phyloP scores from a whole-genome alignment of 23 tunicate species.

The Clavelina lepadiformis region DNA sequence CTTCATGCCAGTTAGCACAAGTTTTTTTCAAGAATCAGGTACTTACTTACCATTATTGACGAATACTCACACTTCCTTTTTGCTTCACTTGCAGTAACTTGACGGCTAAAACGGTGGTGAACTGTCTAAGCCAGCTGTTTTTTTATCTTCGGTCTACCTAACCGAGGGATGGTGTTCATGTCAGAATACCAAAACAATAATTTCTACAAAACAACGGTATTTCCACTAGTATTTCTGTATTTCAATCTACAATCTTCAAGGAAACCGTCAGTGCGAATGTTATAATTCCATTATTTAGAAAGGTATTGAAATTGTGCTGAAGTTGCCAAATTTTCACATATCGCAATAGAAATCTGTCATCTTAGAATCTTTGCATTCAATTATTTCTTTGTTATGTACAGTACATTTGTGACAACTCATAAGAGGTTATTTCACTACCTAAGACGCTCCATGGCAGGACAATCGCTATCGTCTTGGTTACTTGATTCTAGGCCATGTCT shows the following conservation, averaged over 20 bases:
- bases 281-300: conserved; percentile 18
- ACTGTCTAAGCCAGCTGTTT: too few species aligned
- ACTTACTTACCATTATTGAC: conserved; percentile 4
- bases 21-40: neutral
- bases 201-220: conserved; percentile 4
- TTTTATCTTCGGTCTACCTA: too few species aligned
- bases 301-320: conserved; percentile 5
- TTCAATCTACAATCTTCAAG: conserved; percentile 37
- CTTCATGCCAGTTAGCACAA: neutral
- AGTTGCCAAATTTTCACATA: conserved; percentile 2
- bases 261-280: conserved; percentile 19
- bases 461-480: conserved; percentile 21
- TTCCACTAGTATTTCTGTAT: too few species aligned
- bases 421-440: conserved; percentile 5
- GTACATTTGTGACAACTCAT: conserved; percentile 17
- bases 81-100: conserved; percentile 5
- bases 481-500: conserved; percentile 11
- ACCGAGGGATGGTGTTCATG: neutral
- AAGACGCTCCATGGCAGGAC: conserved; percentile 1
- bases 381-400: conserved; percentile 11
- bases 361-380: conserved; percentile 7
- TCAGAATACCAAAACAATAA: neutral
- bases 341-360: conserved; percentile 7
- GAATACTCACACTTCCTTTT: conserved; percentile 10
- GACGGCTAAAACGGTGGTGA: conserved; percentile 7